A percentile compares a stretch with the other conserved stretches of the same genome.
Conservation (phyloP, 2,888 invertebrate genomes). For the Eumerus sabulonum region DNA sequence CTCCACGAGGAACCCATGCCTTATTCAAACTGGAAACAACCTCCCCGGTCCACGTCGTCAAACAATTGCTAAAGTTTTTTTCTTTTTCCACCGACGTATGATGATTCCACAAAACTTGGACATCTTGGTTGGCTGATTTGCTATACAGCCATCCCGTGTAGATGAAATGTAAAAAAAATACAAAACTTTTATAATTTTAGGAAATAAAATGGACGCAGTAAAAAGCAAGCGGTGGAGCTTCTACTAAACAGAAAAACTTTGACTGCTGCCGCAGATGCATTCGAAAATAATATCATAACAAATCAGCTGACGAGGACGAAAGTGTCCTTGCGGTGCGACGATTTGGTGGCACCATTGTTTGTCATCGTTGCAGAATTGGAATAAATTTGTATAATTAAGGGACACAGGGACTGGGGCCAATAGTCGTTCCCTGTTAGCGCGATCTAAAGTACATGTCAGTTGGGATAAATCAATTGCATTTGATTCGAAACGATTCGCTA, state of each 20-base stretch:
- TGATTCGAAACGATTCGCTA: slow-evolving; percentile 47
- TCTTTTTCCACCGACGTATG: slow-evolving; percentile 59
- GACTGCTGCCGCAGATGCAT: slow-evolving; percentile 36
- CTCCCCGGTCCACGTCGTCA: slow-evolving; percentile 7
- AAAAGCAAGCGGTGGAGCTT: slow-evolving; percentile 2
- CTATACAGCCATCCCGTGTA: too few species aligned
- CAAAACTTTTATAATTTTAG: slow-evolving; percentile 59
- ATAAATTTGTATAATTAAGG: slow-evolving; percentile 59
- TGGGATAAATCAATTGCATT: slow-evolving; percentile 47
- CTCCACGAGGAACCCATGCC: neutral
- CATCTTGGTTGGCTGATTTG: slow-evolving; percentile 36
- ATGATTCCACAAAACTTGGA: slow-evolving; percentile 56
- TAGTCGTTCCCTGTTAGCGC: neutral
- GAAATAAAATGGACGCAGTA: slow-evolving; percentile 37
- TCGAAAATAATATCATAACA: slow-evolving; percentile 59
- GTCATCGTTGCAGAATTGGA: slow-evolving; percentile 54
- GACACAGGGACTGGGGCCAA: slow-evolving; percentile 2
- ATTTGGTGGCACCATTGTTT: too few species aligned
- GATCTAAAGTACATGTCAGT: slow-evolving; percentile 37
- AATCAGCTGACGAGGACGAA: too few species aligned
- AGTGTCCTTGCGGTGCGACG: too few species aligned
- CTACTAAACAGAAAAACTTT: slow-evolving; percentile 36
- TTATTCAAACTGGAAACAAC: slow-evolving; percentile 4
- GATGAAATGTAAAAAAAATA: slow-evolving; percentile 2
- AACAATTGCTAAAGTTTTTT: slow-evolving; percentile 57